Conservation (phyloP, 2,888 invertebrate species). For the Petrophora chlorosata region DNA sequence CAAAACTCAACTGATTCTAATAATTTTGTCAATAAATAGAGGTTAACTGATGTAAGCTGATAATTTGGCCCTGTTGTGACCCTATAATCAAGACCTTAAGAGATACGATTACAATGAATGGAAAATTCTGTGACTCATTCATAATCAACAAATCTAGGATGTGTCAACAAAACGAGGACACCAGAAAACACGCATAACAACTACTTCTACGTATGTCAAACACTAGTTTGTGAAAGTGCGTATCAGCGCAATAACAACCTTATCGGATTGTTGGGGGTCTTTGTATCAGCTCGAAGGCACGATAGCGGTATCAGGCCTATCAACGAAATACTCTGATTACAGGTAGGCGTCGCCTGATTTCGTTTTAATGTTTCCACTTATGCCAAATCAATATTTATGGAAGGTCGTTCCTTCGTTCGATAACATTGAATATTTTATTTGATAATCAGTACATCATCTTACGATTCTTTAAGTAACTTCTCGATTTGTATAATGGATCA, state of each 20-base stretch:
- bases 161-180: conserved; percentile 1
- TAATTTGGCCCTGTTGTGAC: no score
- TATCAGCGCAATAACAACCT: conserved; percentile 27
- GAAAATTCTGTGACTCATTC: neutral
- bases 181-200: conserved; percentile 4
- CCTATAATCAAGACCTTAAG: no score
- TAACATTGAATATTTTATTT: conserved; percentile 4
- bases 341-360: conserved; percentile 9
- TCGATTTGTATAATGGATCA: no score
- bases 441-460: no score
- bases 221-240: conserved; percentile 4
- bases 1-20: no score
- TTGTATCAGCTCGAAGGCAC: conserved; percentile 23
- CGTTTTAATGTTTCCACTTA: conserved; percentile 2
- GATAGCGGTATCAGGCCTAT: conserved; percentile 6
- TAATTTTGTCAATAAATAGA: no score
- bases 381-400: conserved; percentile 11
- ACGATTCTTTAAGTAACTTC: neutral
- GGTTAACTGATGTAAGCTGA: no score
- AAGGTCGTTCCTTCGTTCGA: conserved; percentile 6
- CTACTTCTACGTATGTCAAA: neutral
- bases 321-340: conserved; percentile 15
- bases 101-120: no score
- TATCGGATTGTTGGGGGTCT: conserved; percentile 34
- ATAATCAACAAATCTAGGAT: neutral